Percentiles rank a stretch among this genome's conserved stretches.
Conservation (phyloP, 2,113 vertebrate genomes). For the Eurystomus gularis region DNA sequence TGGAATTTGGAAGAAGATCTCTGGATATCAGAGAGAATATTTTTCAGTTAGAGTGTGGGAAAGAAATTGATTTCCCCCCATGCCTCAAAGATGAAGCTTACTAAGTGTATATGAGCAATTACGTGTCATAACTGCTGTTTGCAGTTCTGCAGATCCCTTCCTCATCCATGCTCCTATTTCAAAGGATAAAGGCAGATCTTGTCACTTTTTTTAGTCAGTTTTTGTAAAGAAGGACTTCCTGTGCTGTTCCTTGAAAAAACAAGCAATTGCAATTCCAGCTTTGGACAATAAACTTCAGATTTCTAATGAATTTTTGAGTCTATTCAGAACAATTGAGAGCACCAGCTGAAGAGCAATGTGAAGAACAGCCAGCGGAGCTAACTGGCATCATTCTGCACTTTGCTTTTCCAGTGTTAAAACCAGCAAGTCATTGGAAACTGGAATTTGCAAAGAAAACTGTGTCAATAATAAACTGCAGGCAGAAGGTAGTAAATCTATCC, state of each 20-base stretch:
- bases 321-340: neutral
- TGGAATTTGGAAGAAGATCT: conserved; percentile 6
- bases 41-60: neutral
- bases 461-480: neutral
- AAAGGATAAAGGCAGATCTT: neutral
- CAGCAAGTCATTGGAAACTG: neutral
- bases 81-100: neutral
- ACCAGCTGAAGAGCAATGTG: neutral
- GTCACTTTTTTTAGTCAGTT: neutral
- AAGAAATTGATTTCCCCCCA: neutral
- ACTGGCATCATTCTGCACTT: neutral
- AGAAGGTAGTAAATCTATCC: neutral
- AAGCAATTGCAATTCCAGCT: neutral
- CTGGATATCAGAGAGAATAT: neutral
- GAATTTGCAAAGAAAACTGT: neutral
- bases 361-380: neutral
- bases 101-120: neutral
- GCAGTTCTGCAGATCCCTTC: neutral
- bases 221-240: neutral
- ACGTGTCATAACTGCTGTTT: neutral
- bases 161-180: neutral
- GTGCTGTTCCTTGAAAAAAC: neutral
- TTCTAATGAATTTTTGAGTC: neutral
- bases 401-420: neutral
- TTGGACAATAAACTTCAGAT: neutral